Percentiles rank a stretch among this genome's conserved stretches.
Conservation (phyloP, 1,140 invertebrate genomes). For the Trichomalopsis sarcophagae region DNA sequence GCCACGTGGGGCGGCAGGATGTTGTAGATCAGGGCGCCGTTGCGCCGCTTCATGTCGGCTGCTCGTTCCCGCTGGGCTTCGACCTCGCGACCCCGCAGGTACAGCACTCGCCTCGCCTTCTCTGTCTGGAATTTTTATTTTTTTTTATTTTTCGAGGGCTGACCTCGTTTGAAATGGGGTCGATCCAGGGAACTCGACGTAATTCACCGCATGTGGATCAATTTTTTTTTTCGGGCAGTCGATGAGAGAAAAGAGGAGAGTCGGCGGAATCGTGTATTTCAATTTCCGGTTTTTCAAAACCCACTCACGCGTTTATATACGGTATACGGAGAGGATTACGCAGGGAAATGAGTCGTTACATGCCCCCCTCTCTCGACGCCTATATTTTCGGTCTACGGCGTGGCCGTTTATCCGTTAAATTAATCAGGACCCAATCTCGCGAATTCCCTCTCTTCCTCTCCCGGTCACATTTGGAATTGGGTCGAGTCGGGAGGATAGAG, state of each 20-base stretch:
- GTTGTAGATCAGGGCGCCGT: conserved; percentile 92
- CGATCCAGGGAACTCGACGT: too few species aligned
- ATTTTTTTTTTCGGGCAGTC: too few species aligned
- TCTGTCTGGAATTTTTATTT: conserved; percentile 78
- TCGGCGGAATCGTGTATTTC: too few species aligned
- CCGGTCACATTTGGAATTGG: conserved; percentile 27
- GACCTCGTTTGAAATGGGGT: too few species aligned
- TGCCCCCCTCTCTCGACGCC: neutral
- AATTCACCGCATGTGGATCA: too few species aligned
- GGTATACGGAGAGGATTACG: neutral
- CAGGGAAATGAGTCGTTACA: neutral
- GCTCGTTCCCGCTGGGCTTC: conserved; percentile 89
- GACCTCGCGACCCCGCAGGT: conserved; percentile 84
- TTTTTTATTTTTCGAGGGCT: neutral
- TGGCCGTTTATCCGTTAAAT: conserved; percentile 56
- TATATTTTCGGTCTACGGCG: neutral
- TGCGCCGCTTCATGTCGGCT: conserved; percentile 89
- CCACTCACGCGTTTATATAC: too few species aligned
- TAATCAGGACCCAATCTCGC: conserved; percentile 58
- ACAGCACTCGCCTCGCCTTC: conserved; percentile 85
- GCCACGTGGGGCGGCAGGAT: conserved; percentile 93
- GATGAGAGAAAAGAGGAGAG: too few species aligned
- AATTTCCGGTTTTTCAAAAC: neutral
- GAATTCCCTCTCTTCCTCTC: neutral
- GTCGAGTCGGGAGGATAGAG: neutral